Evolutionary conservation across 2,113 vertebrate species (phyloP), one percentile per base, ranked within the genome.

Genomic region (Leucosticte australis): DNA sequence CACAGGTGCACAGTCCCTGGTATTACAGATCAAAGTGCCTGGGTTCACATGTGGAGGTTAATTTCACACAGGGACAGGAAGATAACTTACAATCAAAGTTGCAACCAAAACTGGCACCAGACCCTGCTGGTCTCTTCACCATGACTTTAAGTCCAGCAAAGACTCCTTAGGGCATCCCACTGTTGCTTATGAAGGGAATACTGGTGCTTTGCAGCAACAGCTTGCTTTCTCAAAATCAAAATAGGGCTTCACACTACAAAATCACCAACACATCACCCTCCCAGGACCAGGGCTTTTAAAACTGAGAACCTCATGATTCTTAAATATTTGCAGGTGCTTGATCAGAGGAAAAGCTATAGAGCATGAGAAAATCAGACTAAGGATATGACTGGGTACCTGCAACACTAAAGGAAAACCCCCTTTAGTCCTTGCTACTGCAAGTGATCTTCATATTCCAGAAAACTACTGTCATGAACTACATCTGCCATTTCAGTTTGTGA

Each of bases 351-450:
- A 78, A 75, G 15, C 24, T 74, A 59, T 0, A 14, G 3, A 28
- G 5, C 27, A 74, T 15, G 15, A 13, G 7, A 80, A 87, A 77
- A 21, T 27, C 35, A 80, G 15, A 52, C 42, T 55, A 35, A 63
- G 24, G 39, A 50, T 71, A 70, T 3, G 1, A 69, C 15, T n/a
- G 14, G 7, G 15, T 68, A 80, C 9, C 31, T 11, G 4, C 52
- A 55, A 57, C 19, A 52, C 24, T 33, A 75, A 28, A 81, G 19
- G 4, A 78, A 62, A 80, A 49, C 2, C 18, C 11, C 2, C 12
- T 28, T 69, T 50, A 62, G 33, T 33, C 5, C 20, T 11, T 0
- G 0, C 0, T 2, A 2, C 19, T 70, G 8, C 24, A 80, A 26
- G 10, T 84, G 37, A 28, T 65, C 67, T 67, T 27, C 17, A 30